Evolutionary conservation across 2,113 vertebrate species (phyloP).

Genomic region (Delphinapterus leucas): DNA sequence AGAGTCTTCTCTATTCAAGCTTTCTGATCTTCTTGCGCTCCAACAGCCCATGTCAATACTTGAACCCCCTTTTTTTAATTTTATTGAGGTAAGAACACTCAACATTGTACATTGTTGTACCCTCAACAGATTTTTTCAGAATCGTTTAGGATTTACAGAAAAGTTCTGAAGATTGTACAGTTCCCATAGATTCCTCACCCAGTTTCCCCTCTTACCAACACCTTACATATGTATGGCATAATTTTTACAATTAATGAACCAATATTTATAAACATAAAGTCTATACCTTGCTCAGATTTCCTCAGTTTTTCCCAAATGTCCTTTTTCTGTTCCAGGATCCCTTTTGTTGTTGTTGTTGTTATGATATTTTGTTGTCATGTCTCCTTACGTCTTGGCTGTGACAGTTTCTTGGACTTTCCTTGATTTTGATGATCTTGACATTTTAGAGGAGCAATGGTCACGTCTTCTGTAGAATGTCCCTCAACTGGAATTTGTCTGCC

Average conservation of each 20-base stretch:
- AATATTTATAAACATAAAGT: neutral
- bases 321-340: neutral
- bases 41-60: neutral
- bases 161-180: neutral
- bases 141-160: neutral
- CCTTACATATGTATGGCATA: neutral
- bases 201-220: neutral
- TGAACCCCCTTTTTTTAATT: neutral
- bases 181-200: neutral
- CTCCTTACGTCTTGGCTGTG: neutral
- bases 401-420: neutral
- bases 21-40: neutral
- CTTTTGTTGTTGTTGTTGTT: neutral
- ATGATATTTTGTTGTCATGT: neutral
- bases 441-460: neutral
- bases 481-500: neutral
- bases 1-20: neutral
- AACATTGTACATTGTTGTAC: neutral
- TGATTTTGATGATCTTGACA: neutral
- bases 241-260: neutral
- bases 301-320: no score
- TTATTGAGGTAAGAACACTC: neutral
- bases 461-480: neutral
- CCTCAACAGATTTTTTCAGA: neutral
- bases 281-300: neutral